Evolutionary conservation across 2,797 vertebrate genomes (phyloP).

Genomic region (Cossypha heuglini): DNA sequence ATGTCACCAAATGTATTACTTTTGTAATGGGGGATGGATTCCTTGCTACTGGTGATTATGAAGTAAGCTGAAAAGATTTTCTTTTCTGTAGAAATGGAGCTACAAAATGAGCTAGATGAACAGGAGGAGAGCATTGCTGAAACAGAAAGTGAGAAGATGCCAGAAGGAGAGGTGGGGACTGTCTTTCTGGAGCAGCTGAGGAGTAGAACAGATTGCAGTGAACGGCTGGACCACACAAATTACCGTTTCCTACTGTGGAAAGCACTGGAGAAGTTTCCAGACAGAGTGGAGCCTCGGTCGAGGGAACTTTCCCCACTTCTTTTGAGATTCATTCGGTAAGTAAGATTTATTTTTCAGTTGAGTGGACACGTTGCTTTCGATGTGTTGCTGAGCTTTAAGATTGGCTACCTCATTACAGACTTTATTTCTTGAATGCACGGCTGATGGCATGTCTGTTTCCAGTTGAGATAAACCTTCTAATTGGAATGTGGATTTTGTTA

Average conservation of each 20-base stretch:
- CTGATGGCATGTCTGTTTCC: background rate
- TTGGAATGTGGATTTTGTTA: background rate
- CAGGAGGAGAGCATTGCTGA: conserved; percentile 33
- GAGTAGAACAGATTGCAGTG: conserved; percentile 65
- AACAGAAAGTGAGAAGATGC: conserved; percentile 66
- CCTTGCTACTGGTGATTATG: background rate
- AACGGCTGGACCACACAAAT: conserved; percentile 91
- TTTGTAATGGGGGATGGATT: background rate
- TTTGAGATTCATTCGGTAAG: conserved; percentile 90
- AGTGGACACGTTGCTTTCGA: background rate
- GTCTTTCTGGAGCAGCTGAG: conserved; percentile 83
- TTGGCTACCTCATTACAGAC: background rate
- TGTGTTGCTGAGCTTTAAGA: background rate
- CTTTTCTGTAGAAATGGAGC: conserved; percentile 81
- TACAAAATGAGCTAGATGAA: conserved; percentile 72
- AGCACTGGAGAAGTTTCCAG: conserved; percentile 86
- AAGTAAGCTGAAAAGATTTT: background rate
- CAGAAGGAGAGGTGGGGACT: conserved; percentile 75
- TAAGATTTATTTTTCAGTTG: background rate
- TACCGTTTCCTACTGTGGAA: conserved; percentile 92
- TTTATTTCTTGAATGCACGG: background rate
- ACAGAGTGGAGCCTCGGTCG: conserved; percentile 89
- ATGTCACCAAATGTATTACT: background rate
- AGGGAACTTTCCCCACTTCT: conserved; percentile 92
- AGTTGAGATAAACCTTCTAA: background rate